A percentile compares a stretch with the other conserved stretches of the same genome.
These are phyloP conservation scores for Lasioglossum baleicum DNA, from an alignment of 1,140 invertebrate species.

Conservation along the genomic window DNA sequence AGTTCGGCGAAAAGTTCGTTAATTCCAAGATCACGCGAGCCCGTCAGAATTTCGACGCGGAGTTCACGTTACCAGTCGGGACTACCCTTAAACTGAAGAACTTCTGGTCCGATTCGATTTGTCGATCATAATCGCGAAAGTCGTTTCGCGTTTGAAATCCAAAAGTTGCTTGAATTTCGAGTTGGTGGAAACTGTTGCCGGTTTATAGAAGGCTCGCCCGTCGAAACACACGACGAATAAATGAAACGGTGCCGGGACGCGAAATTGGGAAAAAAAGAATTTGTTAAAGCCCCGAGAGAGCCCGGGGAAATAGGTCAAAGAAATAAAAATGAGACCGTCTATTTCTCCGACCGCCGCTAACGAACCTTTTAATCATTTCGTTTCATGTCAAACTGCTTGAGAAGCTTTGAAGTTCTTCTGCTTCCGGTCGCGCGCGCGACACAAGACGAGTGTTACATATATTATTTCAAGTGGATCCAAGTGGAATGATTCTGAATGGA, in stretches of 20 bases:
- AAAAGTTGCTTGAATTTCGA: background rate
- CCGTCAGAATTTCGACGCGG: slow-evolving; percentile 33
- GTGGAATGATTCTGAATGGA: background rate
- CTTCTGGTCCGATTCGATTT: background rate
- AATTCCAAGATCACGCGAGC: slow-evolving; percentile 43
- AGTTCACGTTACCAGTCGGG: background rate
- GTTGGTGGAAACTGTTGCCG: too few relatives aligned
- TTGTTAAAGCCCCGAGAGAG: background rate
- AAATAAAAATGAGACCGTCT: slow-evolving; percentile 8
- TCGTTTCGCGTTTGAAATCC: too few relatives aligned
- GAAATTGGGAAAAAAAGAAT: background rate
- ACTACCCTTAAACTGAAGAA: background rate
- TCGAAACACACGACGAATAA: background rate
- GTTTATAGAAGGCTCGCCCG: background rate
- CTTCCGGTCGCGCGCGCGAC: background rate
- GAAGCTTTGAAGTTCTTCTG: background rate
- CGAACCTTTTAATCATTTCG: slow-evolving; percentile 22
- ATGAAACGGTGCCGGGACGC: background rate
- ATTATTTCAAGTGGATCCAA: background rate
- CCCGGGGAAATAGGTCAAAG: slow-evolving; percentile 3
- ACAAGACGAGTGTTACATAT: background rate
- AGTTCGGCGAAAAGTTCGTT: slow-evolving; percentile 39
- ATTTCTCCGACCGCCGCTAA: background rate
- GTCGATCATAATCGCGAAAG: background rate
- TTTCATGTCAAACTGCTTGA: background rate